Evolutionary conservation across 2,888 invertebrate genomes (phyloP).

Genomic region (Gastracanthus pulcherrimus): DNA sequence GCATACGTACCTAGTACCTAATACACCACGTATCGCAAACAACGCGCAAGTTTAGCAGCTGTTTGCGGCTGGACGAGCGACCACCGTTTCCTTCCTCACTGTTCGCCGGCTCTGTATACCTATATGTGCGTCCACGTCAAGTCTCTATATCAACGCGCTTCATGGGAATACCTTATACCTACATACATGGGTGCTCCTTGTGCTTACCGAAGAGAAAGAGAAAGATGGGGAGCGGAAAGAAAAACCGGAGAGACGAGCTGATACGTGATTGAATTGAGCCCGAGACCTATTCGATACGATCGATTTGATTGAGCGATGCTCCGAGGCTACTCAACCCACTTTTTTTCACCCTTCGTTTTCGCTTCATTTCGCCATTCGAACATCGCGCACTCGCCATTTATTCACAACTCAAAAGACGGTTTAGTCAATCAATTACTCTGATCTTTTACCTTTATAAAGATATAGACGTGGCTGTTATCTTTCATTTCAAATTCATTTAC

Average conservation of each 20-base stretch:
- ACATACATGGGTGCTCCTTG: background rate
- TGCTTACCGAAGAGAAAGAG: no score
- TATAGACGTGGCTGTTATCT: no score
- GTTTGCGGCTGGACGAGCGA: background rate
- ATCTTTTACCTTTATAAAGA: no score
- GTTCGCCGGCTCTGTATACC: background rate
- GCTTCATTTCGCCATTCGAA: background rate
- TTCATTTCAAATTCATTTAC: no score
- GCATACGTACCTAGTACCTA: background rate
- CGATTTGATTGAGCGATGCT: background rate
- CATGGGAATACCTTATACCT: background rate
- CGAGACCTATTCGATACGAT: no score
- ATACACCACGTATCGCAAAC: background rate
- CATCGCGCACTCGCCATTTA: background rate
- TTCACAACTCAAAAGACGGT: no score
- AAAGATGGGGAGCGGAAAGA: background rate
- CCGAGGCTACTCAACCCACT: background rate
- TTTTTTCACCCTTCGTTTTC: background rate
- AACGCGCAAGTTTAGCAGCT: background rate
- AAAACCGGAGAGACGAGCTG: background rate
- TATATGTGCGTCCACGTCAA: background rate
- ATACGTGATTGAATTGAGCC: background rate
- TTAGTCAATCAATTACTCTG: no score
- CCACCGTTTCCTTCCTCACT: background rate
- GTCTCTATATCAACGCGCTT: background rate